Conservation (phyloP, 2,113 vertebrate species). For the Sander lucioperca region DNA sequence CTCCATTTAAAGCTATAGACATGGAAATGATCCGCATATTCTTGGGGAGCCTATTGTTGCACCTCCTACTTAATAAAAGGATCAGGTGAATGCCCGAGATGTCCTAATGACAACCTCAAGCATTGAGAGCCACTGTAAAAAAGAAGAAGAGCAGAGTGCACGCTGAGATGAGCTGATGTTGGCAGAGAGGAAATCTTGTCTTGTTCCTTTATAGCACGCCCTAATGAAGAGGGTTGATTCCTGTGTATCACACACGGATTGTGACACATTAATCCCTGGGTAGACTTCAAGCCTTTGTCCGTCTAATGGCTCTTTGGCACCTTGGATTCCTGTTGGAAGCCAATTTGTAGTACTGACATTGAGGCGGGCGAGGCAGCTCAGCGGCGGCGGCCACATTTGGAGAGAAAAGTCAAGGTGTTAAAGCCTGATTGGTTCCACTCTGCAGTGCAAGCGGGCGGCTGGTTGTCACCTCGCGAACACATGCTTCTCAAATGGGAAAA, state of each 20-base stretch:
- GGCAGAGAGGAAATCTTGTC: constrained; percentile 19
- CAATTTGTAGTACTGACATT: constrained; percentile 81
- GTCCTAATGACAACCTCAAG: neutral
- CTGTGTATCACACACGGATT: constrained; percentile 51
- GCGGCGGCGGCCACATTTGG: constrained; percentile 60
- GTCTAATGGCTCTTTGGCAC: constrained; percentile 84
- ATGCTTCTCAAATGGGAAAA: constrained; percentile 61
- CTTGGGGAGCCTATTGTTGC: neutral
- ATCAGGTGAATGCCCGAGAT: neutral
- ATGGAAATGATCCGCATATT: neutral
- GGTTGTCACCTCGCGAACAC: constrained; percentile 71
- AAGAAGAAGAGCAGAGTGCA: constrained; percentile 7
- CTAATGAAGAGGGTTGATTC: constrained; percentile 75
- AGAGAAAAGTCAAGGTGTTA: constrained; percentile 81
- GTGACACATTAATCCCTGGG: constrained; percentile 73
- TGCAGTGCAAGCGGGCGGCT: constrained; percentile 53
- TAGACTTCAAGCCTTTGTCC: constrained; percentile 77
- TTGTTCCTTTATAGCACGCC: constrained; percentile 11
- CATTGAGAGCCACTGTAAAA: neutral
- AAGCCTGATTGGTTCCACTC: constrained; percentile 83
- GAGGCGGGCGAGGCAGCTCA: constrained; percentile 57
- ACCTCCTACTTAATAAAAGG: constrained; percentile 9
- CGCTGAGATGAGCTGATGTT: neutral
- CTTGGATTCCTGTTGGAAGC: constrained; percentile 83
- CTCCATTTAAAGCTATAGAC: neutral